Base-by-base conservation (phyloP, 2,113 vertebrate genomes). In the Embiotoca jacksoni region DNA sequence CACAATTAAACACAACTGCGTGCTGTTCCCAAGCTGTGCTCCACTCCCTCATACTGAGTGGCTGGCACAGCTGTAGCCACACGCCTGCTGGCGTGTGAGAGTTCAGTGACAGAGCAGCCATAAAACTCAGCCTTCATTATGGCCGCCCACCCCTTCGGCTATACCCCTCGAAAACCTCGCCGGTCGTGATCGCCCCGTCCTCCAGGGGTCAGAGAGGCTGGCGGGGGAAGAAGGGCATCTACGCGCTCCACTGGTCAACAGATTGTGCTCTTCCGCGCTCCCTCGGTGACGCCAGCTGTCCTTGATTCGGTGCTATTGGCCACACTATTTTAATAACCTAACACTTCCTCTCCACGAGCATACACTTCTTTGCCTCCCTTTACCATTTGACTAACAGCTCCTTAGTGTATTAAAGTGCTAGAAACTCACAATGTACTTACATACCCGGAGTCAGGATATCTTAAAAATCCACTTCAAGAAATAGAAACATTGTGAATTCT, bases 1-100 rank as follows among this genome's bases (percentile, higher is more conserved):
- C 85, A 90, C 84, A 78, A 90, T 89, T 89, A 88, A 84, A 80
- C 67, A 73, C 78, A 72, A 87, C 62, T 61, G 68, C 58, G 35
- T 79, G 63, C 73, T n/a, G 56, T 57, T 86, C 46, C 63, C 80
- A 33, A 49, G 76, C 72, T 79, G 54, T 53, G 44, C 75, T 72
- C 15, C 23, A 6, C 69, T 87, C 72, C 52, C 39, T 84, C 71
- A 44, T 79, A 82, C 80, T 81, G 82, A 79, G 71, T 5, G n/a
- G 52, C 69, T 61, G 77, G 57, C 50, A 52, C 52, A 11, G 61
- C 61, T 36, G 80, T 56, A 72, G 69, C 74, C 65, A 50, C 50
- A 13, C 6, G 50, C 49, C 69, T n/a, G 49, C 62, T 85, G 81
- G 71, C 84, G 74, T 84, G 87, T 72, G 76, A 77, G 65, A 69